Conservation (phyloP, 1,140 invertebrate genomes). For the Coelopa frigida region DNA sequence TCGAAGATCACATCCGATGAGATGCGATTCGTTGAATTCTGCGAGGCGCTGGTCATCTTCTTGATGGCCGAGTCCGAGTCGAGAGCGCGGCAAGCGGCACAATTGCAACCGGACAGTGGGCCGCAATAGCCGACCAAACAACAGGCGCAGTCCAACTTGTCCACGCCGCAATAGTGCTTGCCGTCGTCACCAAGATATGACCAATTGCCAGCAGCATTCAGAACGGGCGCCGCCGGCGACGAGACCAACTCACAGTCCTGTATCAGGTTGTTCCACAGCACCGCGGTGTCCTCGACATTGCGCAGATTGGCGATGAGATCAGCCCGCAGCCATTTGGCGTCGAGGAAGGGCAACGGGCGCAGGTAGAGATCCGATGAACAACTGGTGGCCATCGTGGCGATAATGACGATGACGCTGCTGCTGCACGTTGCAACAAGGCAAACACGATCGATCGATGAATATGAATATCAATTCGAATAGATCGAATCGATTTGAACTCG, state of each 20-base stretch:
- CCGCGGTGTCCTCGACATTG: constrained; percentile 28
- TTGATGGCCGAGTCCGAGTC: constrained; percentile 40
- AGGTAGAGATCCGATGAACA: constrained; percentile 29
- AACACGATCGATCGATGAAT: no score
- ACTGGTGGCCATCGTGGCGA: no score
- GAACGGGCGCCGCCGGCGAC: constrained; percentile 24
- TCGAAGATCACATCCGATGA: constrained; percentile 32
- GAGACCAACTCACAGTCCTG: constrained; percentile 42
- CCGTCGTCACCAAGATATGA: constrained; percentile 42
- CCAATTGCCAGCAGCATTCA: constrained; percentile 32
- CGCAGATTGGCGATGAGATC: constrained; percentile 41
- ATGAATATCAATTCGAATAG: no score
- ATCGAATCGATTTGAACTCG: no score
- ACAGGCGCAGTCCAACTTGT: constrained; percentile 35
- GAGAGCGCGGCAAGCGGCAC: constrained; percentile 30
- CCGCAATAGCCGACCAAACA: constrained; percentile 38
- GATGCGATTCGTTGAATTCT: constrained; percentile 21
- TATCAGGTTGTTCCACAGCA: constrained; percentile 42
- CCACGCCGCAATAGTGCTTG: constrained; percentile 41
- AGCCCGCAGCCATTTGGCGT: constrained; percentile 41
- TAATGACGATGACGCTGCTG: constrained; percentile 2
- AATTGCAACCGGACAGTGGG: constrained; percentile 40
- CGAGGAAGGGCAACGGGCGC: constrained; percentile 37
- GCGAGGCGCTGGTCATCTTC: constrained; percentile 27
- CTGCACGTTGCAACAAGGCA: not conserved